These are phyloP conservation scores for Synergus umbraculus DNA, from an alignment of 2,888 invertebrate species.

Conservation along the genomic window DNA sequence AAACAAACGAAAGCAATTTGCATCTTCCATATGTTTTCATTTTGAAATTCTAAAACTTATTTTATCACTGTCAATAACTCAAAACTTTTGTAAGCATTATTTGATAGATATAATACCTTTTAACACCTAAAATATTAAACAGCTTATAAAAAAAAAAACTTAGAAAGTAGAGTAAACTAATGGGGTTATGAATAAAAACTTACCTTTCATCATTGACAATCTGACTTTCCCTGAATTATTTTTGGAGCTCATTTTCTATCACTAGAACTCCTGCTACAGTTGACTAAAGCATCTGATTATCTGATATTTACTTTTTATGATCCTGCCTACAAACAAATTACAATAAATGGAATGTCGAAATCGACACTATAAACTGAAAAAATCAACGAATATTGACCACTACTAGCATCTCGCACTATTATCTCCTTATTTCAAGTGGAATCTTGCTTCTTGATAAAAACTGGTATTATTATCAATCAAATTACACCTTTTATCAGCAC, in stretches of 20 bases:
- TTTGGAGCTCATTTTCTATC: constrained; percentile 66
- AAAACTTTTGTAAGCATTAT: no score
- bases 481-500: not conserved
- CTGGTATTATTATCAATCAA: not conserved
- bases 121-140: no score
- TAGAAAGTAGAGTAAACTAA: no score
- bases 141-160: no score
- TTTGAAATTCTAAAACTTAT: no score
- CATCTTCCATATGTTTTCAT: no score
- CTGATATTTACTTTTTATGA: constrained; percentile 4
- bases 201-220: constrained; percentile 75
- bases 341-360: not conserved
- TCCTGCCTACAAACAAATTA: not conserved
- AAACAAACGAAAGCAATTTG: no score
- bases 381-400: not conserved
- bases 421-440: not conserved
- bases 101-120: no score
- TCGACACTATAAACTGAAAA: not conserved
- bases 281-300: not conserved
- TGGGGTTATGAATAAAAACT: constrained; percentile 18
- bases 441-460: not conserved
- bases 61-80: no score
- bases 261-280: not conserved
- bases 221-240: constrained; percentile 73
- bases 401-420: not conserved